phyloP scores from a whole-genome alignment of 2,797 vertebrate species.

The Euthynnus affinis region DNA sequence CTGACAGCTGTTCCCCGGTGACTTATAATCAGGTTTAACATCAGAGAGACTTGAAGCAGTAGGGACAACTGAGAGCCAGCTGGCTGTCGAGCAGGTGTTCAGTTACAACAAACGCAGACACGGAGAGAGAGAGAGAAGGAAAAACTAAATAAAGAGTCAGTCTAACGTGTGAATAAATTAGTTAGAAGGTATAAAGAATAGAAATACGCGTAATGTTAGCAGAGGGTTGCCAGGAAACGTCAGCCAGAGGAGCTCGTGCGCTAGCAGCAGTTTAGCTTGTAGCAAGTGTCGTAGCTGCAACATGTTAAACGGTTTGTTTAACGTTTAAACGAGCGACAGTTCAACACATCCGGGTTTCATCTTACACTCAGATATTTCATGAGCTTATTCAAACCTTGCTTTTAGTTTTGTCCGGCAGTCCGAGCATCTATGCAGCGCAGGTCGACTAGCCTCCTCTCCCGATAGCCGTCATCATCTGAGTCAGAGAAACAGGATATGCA shows the following conservation, averaged over 20 bases:
- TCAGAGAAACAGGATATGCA: slow-evolving; percentile 83
- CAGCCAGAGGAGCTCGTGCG: slow-evolving; percentile 15
- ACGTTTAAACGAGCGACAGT: neutral
- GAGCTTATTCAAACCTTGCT: slow-evolving; percentile 24
- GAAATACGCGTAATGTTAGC: neutral
- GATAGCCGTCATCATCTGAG: slow-evolving; percentile 66
- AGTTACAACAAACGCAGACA: slow-evolving; percentile 42
- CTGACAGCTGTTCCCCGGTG: slow-evolving; percentile 30
- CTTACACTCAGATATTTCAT: rapidly evolving
- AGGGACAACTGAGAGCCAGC: slow-evolving; percentile 25
- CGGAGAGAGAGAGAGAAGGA: neutral
- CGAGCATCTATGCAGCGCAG: slow-evolving; percentile 55
- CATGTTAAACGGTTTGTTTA: neutral
- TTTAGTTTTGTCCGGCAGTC: slow-evolving; percentile 16
- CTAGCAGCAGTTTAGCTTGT: slow-evolving; percentile 65
- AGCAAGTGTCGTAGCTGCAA: slow-evolving; percentile 12
- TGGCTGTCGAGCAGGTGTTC: slow-evolving; percentile 60
- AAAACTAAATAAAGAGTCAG: neutral
- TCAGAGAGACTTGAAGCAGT: slow-evolving; percentile 34
- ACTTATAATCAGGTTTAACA: slow-evolving; percentile 1
- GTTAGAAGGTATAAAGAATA: rapidly evolving
- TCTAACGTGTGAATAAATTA: no score
- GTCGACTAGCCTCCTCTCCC: slow-evolving; percentile 47
- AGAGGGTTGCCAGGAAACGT: neutral
- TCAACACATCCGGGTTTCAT: no score